A percentile compares a stretch with the other conserved stretches of the same genome.
Evolutionary conservation across 2,888 invertebrate genomes (phyloP).

Genomic region (Zootermopsis nevadensis): DNA sequence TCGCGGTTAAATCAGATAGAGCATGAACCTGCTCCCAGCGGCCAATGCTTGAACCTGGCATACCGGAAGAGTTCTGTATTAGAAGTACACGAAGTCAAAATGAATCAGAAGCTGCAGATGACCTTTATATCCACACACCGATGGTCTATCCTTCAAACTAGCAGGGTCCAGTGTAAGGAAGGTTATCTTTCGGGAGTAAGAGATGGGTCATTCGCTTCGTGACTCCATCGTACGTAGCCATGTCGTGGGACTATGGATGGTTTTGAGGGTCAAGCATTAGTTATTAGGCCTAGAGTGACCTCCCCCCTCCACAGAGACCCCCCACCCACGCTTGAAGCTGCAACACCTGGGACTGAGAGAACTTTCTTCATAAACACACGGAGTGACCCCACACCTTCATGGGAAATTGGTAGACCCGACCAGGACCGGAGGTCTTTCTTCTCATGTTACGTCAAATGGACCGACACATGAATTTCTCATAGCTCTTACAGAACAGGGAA

Average conservation of each 20-base stretch:
- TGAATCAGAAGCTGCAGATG: background rate
- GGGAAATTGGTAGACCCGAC: background rate
- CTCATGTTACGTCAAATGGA: constrained; percentile 1
- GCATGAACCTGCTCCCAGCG: too few species aligned
- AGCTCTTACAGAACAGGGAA: too few species aligned
- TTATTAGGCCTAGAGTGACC: constrained; percentile 8
- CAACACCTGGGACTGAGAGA: constrained; percentile 3
- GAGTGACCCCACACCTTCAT: background rate
- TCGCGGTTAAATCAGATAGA: too few species aligned
- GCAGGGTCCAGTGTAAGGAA: too few species aligned
- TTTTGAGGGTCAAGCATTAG: background rate
- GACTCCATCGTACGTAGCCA: background rate
- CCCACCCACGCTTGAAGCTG: background rate
- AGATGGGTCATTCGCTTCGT: constrained; percentile 1
- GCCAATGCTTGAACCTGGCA: too few species aligned
- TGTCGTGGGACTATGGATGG: constrained; percentile 7
- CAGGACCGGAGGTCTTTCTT: background rate
- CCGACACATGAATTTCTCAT: background rate
- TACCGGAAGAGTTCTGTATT: too few species aligned
- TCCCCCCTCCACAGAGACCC: background rate
- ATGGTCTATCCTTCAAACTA: background rate
- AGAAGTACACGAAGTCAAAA: background rate
- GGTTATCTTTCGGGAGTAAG: background rate
- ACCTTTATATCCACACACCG: background rate
- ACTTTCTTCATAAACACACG: background rate